Percentiles rank a stretch among this genome's conserved stretches.
phyloP scores from a whole-genome alignment of 2,113 vertebrate species.

The Scatophagus argus region DNA sequence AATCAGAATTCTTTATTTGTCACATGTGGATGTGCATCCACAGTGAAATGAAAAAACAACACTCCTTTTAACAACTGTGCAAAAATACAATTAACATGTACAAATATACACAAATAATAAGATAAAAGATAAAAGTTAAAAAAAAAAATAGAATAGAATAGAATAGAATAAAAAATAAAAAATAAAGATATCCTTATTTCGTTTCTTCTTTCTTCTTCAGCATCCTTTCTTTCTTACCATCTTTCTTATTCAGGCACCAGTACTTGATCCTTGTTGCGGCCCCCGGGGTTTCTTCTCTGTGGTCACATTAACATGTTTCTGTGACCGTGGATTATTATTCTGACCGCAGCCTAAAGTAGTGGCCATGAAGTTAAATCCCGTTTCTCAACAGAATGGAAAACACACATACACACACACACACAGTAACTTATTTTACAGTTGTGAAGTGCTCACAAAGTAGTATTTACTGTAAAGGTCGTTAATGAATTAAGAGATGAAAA shows the following conservation, averaged over 20 bases:
- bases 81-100: no score
- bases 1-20: no score
- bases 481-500: slow-evolving; percentile 27
- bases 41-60: no score
- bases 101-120: no score
- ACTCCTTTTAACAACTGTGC: no score
- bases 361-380: slow-evolving; percentile 51
- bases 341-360: slow-evolving; percentile 39
- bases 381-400: slow-evolving; percentile 38
- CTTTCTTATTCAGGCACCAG: not conserved
- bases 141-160: no score
- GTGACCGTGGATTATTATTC: slow-evolving; percentile 41
- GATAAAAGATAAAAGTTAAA: no score
- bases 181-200: no score
- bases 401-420: not conserved
- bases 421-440: slow-evolving; percentile 15
- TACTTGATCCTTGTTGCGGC: slow-evolving; percentile 2
- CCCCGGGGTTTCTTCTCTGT: slow-evolving; percentile 34
- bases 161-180: no score
- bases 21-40: no score
- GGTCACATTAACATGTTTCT: slow-evolving; percentile 57
- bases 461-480: slow-evolving; percentile 32
- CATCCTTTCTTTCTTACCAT: not conserved
- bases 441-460: slow-evolving; percentile 15
- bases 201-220: no score